Percentiles rank a stretch among this genome's conserved stretches.
phyloP scores from a whole-genome alignment of 2,113 vertebrate genomes.

The Pygoscelis adeliae region DNA sequence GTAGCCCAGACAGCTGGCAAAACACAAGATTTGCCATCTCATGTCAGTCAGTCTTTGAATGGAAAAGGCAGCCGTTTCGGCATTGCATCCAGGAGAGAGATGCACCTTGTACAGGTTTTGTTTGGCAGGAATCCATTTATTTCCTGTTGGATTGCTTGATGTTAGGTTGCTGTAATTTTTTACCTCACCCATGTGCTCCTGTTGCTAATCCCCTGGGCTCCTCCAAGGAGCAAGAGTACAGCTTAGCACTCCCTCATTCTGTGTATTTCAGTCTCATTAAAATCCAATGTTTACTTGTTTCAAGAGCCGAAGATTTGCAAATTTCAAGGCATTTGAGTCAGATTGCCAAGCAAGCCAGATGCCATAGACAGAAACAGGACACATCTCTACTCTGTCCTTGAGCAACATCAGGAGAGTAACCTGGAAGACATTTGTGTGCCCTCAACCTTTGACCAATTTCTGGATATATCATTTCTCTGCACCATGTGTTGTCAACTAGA shows the following conservation, averaged over 20 bases:
- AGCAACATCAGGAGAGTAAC: not conserved
- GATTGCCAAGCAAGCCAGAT: not conserved
- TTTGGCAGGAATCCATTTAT: not conserved
- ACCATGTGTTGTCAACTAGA: not conserved
- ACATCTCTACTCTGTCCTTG: not conserved
- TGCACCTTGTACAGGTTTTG: not conserved
- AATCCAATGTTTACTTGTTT: not conserved
- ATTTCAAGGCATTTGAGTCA: not conserved
- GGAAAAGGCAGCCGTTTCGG: not conserved
- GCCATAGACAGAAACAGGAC: not conserved
- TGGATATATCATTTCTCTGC: not conserved
- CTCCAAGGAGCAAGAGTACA: not conserved
- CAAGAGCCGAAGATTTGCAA: not conserved
- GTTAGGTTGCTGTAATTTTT: not conserved
- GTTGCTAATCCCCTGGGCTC: not conserved
- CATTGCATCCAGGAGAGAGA: not conserved
- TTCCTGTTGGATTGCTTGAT: not conserved
- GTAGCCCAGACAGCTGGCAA: not conserved
- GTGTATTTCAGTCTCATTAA: not conserved
- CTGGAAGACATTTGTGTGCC: not conserved
- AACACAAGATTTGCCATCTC: not conserved
- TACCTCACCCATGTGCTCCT: not conserved
- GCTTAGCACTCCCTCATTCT: not conserved
- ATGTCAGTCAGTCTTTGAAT: not conserved
- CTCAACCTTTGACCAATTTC: not conserved